Evolutionary conservation across 2,797 vertebrate species (phyloP).

Genomic region (Peromyscus attwateri): DNA sequence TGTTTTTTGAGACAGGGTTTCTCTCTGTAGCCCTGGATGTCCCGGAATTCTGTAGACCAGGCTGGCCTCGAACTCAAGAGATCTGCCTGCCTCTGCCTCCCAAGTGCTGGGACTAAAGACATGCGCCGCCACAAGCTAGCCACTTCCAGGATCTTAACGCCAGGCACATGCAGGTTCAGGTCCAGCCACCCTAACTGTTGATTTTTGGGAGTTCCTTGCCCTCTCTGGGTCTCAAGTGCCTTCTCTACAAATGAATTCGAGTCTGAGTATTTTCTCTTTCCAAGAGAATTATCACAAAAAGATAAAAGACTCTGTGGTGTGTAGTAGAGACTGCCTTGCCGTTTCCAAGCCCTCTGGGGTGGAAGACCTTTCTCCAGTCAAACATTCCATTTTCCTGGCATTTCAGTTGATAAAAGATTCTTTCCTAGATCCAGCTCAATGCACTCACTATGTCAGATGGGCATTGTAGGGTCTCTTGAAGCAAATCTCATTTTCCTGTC

Average conservation of each 20-base stretch:
- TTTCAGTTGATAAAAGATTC: background rate
- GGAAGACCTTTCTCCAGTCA: background rate
- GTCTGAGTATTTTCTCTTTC: background rate
- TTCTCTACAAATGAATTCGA: constrained; percentile 44
- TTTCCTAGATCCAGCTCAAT: background rate
- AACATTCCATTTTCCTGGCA: background rate
- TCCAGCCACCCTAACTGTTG: background rate
- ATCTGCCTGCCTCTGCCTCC: background rate
- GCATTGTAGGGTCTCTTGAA: background rate
- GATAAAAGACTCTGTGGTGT: background rate
- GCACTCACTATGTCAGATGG: background rate
- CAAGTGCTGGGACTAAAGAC: background rate
- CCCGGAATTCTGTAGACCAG: background rate
- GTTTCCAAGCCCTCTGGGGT: background rate
- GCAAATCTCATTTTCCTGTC: background rate
- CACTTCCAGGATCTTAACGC: background rate
- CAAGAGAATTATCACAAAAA: background rate
- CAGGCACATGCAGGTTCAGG: background rate
- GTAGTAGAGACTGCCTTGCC: background rate
- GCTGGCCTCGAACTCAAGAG: background rate
- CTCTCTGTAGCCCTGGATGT: background rate
- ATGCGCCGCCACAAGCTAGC: accelerated
- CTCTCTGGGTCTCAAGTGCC: background rate
- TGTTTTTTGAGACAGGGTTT: background rate
- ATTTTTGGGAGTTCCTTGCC: background rate